Conservation (phyloP, 2,888 invertebrate genomes). For the Pheosia tremula region DNA sequence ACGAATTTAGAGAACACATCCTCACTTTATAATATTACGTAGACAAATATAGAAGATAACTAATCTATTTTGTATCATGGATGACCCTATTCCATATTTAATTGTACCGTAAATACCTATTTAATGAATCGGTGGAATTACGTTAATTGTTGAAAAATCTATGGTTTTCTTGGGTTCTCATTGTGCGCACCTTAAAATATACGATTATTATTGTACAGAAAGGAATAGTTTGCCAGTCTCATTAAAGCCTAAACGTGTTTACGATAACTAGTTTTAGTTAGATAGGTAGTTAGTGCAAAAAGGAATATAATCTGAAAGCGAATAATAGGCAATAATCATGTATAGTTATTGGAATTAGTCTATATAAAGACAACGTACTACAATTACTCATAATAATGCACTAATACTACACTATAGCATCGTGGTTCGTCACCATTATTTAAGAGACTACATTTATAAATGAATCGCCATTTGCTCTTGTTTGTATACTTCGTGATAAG, state of each 20-base stretch:
- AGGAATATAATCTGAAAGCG: conserved; percentile 20
- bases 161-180: not conserved
- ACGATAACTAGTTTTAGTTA: conserved; percentile 13
- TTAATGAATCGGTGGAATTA: not conserved
- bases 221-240: conserved; percentile 64
- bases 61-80: not conserved
- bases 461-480: conserved; percentile 89
- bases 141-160: not conserved
- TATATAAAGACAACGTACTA: conserved; percentile 25
- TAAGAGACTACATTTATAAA: conserved; percentile 56
- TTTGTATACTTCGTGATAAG: conserved; percentile 98
- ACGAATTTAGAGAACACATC: not conserved
- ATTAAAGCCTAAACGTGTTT: conserved; percentile 49
- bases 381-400: conserved; percentile 15
- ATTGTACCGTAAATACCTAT: not conserved
- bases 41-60: not conserved
- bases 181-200: conserved; percentile 15
- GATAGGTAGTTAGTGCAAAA: conserved; percentile 15
- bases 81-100: not conserved
- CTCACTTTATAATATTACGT: not conserved
- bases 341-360: conserved; percentile 40
- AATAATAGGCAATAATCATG: conserved; percentile 16
- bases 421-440: conserved; percentile 40
- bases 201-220: conserved; percentile 30
- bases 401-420: conserved; percentile 25